Base-by-base conservation (phyloP, 2,888 invertebrate species). In the Andrena chrysosceles region DNA sequence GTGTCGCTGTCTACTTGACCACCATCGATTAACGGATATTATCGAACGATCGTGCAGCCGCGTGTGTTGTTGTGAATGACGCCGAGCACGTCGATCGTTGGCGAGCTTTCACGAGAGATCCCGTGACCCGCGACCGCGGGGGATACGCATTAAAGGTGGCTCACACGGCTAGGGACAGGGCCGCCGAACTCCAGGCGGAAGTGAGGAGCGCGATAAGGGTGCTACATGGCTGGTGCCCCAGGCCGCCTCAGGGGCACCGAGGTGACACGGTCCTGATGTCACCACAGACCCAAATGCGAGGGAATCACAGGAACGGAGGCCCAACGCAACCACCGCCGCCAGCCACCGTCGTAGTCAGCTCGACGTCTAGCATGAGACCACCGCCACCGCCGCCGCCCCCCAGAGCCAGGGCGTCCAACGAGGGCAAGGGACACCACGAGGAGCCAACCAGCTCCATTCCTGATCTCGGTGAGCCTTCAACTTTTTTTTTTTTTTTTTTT, bases 391-490 rank as follows among this genome's bases (percentile, higher is more conserved):
- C 93, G 73, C 93, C 93, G 23, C 96, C 96, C 69, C 95, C 95
- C 63, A 95, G 94, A 83, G 92, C 93, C 56, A 93, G 94, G 86
- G 95, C 90, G 94, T 94, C 93, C 89, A 95, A 94, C 49, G 95
- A 95, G 67, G 94, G 95, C 88, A 95, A 93, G 84, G 93, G 93
- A 84, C 94, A 94, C 86, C 95, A 96, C 93, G 97, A 97, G 94
- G 97, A 97, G 94, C 97, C 97, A 13, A 97, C 97, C 88, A 97
- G 97, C 95, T 97, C 97, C 90, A 97, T 97, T 94, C 97, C 97
- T 87, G 97, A 97, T 95, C 95, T 97, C 95, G 97, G 97, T 97
- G 93, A 97, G 97, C 95, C 33, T 16, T 33, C 26, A 29, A 29
- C 20, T 0, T 42, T 5, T 1, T 16, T 16, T 16, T 42, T 42